Conservation (phyloP, 1,140 invertebrate species). For the Drosophila paulistorum region DNA sequence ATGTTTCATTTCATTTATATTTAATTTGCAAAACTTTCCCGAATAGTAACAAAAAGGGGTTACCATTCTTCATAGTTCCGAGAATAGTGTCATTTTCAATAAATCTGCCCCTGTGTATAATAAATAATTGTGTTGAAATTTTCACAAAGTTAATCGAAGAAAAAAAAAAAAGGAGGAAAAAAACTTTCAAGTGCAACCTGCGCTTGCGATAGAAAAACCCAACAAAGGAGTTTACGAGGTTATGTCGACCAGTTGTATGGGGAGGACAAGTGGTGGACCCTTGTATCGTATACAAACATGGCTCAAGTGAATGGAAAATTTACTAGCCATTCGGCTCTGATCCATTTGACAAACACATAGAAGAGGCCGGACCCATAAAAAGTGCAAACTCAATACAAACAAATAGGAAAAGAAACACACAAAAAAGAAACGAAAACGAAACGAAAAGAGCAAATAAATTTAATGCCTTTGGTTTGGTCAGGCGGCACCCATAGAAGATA, state of each 20-base stretch:
- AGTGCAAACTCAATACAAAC: slow-evolving; percentile 31
- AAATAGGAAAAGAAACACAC: slow-evolving; percentile 30
- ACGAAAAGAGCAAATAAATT: slow-evolving; percentile 10
- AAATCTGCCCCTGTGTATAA: no score
- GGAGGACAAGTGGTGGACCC: background rate
- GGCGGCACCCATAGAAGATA: background rate
- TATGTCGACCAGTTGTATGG: background rate
- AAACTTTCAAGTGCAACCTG: no score
- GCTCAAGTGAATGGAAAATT: slow-evolving; percentile 49
- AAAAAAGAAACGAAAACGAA: slow-evolving; percentile 24
- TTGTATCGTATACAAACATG: background rate
- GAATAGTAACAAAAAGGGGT: background rate
- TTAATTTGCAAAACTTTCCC: no score
- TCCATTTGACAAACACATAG: slow-evolving; percentile 47
- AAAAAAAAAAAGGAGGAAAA: no score
- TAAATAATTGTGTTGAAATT: no score
- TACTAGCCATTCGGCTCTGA: slow-evolving; percentile 60
- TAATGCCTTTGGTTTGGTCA: slow-evolving; percentile 28
- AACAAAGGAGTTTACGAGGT: background rate
- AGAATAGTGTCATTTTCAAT: no score
- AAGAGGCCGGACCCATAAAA: background rate
- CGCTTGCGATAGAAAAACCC: no score
- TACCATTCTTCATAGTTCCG: no score
- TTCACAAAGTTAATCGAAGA: no score
- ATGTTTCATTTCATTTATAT: no score